These are phyloP conservation scores for Ciconia nigra DNA, from an alignment of 2,797 vertebrate species.

Conservation along the genomic window DNA sequence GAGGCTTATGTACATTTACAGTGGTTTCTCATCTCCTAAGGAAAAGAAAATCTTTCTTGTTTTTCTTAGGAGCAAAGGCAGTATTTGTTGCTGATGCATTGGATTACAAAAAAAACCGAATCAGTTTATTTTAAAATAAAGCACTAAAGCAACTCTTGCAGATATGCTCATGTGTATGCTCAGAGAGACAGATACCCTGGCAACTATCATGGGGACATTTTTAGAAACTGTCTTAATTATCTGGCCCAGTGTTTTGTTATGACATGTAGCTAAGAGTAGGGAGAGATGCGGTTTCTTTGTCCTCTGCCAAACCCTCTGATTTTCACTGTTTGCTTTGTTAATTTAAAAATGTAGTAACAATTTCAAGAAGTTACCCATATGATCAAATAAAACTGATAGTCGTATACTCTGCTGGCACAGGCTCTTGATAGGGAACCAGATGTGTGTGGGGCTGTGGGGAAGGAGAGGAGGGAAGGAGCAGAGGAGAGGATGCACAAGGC, in stretches of 20 bases:
- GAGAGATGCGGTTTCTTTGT: background rate
- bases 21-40: background rate
- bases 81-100: background rate
- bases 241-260: conserved; percentile 19
- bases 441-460: background rate
- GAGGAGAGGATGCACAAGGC: background rate
- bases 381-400: background rate
- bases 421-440: background rate
- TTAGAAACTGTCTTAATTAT: conserved; percentile 28
- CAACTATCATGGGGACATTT: conserved; percentile 20
- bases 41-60: background rate
- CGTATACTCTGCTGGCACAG: background rate
- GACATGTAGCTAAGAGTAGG: background rate
- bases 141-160: background rate
- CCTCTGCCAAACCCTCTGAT: background rate
- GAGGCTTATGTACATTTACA: background rate
- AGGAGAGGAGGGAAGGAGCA: background rate
- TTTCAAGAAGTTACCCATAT: background rate
- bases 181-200: conserved; percentile 7
- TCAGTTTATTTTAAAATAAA: background rate
- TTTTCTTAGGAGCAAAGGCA: background rate
- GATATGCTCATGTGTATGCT: background rate
- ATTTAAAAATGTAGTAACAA: background rate
- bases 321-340: conserved; percentile 8
- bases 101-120: background rate